Conservation (phyloP, 1,140 invertebrate species). For the Phocides pigmalion region DNA sequence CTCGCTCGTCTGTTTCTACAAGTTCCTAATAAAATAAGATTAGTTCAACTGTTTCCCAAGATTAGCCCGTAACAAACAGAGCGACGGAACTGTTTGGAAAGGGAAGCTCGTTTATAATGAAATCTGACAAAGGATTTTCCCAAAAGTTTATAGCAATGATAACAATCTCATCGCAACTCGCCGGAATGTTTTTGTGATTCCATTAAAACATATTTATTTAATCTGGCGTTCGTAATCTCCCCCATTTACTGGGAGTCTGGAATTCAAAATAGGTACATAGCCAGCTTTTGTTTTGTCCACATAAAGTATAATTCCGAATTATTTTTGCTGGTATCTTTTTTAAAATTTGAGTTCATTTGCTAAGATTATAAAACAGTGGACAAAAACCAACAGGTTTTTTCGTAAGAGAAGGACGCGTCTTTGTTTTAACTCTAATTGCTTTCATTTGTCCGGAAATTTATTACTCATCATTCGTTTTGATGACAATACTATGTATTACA, state of each 20-base stretch:
- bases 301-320: neutral
- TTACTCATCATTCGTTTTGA: no score
- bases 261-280: neutral
- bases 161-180: neutral
- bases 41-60: no score
- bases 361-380: neutral
- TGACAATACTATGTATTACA: no score
- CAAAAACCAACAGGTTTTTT: no score
- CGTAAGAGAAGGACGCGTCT: no score
- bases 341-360: neutral
- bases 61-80: no score
- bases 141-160: neutral
- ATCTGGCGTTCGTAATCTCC: neutral
- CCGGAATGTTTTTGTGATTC: neutral
- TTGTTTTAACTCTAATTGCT: no score
- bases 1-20: no score
- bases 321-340: neutral
- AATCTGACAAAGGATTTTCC: neutral
- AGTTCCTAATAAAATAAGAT: no score
- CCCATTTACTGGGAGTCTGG: neutral
- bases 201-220: neutral
- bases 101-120: neutral
- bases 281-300: neutral
- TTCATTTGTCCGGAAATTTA: no score
- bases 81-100: no score